phyloP scores from a whole-genome alignment of 2,113 vertebrate species.

The Bos javanicus region DNA sequence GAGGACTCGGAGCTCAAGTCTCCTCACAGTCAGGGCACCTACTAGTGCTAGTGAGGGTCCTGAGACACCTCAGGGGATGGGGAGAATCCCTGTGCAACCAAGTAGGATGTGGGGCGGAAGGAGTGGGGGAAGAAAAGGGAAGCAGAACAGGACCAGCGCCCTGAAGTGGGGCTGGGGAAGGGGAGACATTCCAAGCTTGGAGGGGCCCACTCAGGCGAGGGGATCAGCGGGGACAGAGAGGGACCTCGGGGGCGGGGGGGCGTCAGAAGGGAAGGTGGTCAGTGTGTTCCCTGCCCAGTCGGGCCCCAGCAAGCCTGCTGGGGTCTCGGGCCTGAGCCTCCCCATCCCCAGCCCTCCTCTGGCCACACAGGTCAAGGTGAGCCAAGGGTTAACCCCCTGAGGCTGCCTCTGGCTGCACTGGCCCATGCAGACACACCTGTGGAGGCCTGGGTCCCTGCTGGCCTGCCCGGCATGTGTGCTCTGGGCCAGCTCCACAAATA shows the following conservation, averaged over 20 bases:
- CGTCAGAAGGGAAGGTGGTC: background rate
- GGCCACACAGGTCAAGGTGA: background rate
- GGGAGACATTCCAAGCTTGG: background rate
- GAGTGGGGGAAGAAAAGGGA: background rate
- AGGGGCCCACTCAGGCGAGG: background rate
- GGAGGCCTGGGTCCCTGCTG: background rate
- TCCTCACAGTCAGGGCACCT: background rate
- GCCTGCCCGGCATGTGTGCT: background rate
- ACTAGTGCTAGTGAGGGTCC: background rate
- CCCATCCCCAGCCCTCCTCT: background rate
- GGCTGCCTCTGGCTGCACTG: background rate
- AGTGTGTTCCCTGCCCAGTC: background rate
- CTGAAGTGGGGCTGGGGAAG: background rate
- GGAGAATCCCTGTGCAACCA: background rate
- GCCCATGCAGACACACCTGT: background rate
- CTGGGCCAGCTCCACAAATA: background rate
- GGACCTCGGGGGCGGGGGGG: accelerated
- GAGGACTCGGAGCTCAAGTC: background rate
- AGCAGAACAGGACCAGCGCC: background rate
- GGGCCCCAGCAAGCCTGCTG: background rate
- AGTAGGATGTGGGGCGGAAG: background rate
- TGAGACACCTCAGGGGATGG: background rate
- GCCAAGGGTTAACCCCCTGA: background rate
- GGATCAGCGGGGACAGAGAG: background rate
- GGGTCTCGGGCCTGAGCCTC: background rate